Conservation (phyloP, 2,888 invertebrate genomes). For the Lapara coniferarum region DNA sequence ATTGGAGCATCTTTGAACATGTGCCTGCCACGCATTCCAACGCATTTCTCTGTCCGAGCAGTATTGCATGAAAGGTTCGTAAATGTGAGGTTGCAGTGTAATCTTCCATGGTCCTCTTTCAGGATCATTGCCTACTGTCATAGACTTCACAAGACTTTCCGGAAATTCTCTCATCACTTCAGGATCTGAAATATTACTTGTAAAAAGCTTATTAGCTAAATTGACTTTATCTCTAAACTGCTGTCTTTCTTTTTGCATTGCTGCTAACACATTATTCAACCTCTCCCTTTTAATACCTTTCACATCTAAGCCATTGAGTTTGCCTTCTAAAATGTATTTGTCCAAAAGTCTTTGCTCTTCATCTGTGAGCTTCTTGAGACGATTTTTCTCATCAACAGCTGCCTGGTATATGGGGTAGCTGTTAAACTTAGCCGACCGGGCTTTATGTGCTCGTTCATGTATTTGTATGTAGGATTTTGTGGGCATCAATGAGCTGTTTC, state of each 20-base stretch:
- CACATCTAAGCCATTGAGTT: conserved; percentile 91
- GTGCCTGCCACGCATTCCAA: conserved; percentile 94
- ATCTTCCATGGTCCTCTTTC: conserved; percentile 93
- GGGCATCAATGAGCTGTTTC: conserved; percentile 91
- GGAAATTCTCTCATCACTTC: conserved; percentile 89
- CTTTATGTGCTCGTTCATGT: conserved; percentile 90
- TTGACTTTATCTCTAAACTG: conserved; percentile 88
- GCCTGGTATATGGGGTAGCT: conserved; percentile 88
- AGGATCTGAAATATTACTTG: conserved; percentile 86
- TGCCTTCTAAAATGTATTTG: conserved; percentile 92
- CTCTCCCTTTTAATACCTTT: conserved; percentile 76
- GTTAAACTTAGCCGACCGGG: conserved; percentile 89
- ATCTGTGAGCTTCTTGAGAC: conserved; percentile 74
- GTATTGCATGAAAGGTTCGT: conserved; percentile 90
- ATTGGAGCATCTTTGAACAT: conserved; percentile 87
- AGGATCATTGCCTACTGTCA: conserved; percentile 85
- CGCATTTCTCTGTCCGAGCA: conserved; percentile 91
- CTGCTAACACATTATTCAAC: conserved; percentile 74
- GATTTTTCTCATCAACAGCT: conserved; percentile 82
- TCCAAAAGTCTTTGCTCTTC: conserved; percentile 88
- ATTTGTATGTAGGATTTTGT: conserved; percentile 90
- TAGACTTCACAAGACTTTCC: conserved; percentile 84
- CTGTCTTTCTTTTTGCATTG: conserved; percentile 81
- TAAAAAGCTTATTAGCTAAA: conserved; percentile 86
- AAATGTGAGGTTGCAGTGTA: conserved; percentile 89